Evolutionary conservation across 2,113 vertebrate species (phyloP), one percentile per base, ranked within the genome.

Genomic region (Gobio gobio): DNA sequence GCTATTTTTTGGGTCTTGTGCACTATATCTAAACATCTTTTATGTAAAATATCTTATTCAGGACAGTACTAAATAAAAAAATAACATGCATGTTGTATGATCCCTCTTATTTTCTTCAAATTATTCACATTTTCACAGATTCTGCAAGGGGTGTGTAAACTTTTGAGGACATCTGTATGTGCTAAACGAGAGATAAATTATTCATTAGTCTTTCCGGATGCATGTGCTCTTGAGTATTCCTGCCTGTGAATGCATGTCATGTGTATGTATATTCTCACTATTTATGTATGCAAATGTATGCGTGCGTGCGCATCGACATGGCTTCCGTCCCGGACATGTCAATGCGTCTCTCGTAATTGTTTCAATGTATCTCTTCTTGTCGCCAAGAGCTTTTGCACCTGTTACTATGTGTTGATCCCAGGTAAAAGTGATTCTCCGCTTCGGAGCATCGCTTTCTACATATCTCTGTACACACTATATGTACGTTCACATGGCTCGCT

Each of bases 381-480:
- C 89, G 59, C 70, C 83, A 33, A 64, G 68, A 88, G 24, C 14
- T 76, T 82, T 78, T 78, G 73, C 78, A 89, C 85, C 77, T 84
- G 80, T 68, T 78, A 59, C 24, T 81, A 61, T 82, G 68, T 85
- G 47, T 74, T 29, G 20, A 80, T 78, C 40, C 83, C 83, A 81
- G 78, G 58, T 66, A 64, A 87, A 89, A 86, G 86, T 86, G 85
- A 91, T 89, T 91, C 87, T 90, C 88, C 16, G 59, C 24, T 78
- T 18, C 36, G 81, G 85, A 86, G 86, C 70, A 86, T 89, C 85
- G 58, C 85, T 87, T 90, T 87, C 43, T 36, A 73, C 18, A 36
- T 83, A 26, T 88, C 43, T 77, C 64, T 87, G 80, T 89, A 64
- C 68, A 77, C 84, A 72, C 70, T 83, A 64, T 89, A 90, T 87